phyloP scores from a whole-genome alignment of 2,797 vertebrate species.

The Eleutherodactylus coqui region DNA sequence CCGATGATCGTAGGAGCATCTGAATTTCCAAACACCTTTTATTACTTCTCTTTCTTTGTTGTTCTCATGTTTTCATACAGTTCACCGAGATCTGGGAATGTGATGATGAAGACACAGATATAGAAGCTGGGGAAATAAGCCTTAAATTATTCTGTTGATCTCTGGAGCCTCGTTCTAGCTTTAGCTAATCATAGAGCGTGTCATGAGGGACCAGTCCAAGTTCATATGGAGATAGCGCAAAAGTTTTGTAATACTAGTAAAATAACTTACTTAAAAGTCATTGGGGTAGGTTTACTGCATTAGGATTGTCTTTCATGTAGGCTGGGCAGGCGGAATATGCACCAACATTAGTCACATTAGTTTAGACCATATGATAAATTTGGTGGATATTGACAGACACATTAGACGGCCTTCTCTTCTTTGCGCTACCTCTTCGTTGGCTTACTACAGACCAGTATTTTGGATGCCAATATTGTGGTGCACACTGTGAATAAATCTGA shows the following conservation, averaged over 20 bases:
- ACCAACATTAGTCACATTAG: too few species aligned
- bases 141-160: constrained; percentile 4
- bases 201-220: constrained; percentile 4
- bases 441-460: too few species aligned
- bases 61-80: constrained; percentile 16
- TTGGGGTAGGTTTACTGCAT: too few species aligned
- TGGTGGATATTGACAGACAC: too few species aligned
- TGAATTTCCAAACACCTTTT: constrained; percentile 19
- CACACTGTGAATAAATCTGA: too few species aligned
- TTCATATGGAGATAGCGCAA: not conserved
- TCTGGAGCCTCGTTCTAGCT: not conserved
- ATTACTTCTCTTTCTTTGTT: constrained; percentile 19
- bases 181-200: not conserved
- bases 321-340: too few species aligned
- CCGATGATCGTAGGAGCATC: constrained; percentile 1
- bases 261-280: not conserved
- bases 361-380: too few species aligned
- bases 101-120: constrained; percentile 22
- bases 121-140: constrained; percentile 8
- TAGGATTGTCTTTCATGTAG: too few species aligned
- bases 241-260: not conserved
- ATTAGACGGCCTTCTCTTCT: too few species aligned
- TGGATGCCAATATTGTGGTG: too few species aligned
- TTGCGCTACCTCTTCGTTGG: too few species aligned
- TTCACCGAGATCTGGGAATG: not conserved